A percentile compares a stretch with the other conserved stretches of the same genome.
phyloP scores from a whole-genome alignment of 2,113 vertebrate species.

The Trichechus manatus region DNA sequence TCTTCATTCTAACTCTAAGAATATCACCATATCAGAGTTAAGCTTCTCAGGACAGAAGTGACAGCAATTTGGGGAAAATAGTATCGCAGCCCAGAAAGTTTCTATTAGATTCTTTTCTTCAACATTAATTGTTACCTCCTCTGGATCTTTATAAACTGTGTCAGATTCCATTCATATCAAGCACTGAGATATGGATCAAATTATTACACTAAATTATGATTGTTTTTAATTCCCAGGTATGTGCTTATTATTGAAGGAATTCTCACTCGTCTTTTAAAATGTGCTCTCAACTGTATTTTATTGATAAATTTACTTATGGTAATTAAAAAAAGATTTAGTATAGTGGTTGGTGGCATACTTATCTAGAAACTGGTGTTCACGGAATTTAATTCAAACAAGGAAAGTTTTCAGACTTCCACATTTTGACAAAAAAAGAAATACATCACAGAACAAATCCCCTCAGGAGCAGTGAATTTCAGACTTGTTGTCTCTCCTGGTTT shows the following conservation, averaged over 20 bases:
- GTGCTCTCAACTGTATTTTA: neutral
- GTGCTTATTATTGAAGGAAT: slow-evolving; percentile 42
- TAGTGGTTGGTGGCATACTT: slow-evolving; percentile 67
- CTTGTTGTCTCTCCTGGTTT: slow-evolving; percentile 76
- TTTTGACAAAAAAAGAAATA: slow-evolving; percentile 66
- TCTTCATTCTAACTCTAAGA: neutral
- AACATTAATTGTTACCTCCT: slow-evolving; percentile 15
- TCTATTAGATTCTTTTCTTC: neutral
- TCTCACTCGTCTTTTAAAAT: slow-evolving; percentile 43
- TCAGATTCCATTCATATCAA: slow-evolving; percentile 31
- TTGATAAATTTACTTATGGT: slow-evolving; percentile 48
- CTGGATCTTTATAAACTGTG: slow-evolving; percentile 10
- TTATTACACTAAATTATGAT: slow-evolving; percentile 32
- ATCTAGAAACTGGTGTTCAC: slow-evolving; percentile 71
- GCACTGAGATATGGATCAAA: neutral
- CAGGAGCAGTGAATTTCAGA: slow-evolving; percentile 53
- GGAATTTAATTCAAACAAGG: slow-evolving; percentile 76
- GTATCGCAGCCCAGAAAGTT: neutral
- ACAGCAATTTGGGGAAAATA: slow-evolving; percentile 44
- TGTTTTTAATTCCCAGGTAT: slow-evolving; percentile 37
- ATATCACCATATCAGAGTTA: neutral
- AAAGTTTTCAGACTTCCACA: slow-evolving; percentile 72
- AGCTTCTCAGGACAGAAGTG: neutral
- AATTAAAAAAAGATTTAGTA: slow-evolving; percentile 76
- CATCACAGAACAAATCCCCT: slow-evolving; percentile 57